Conservation (phyloP, 30 jellyfish, hydroid and myxozoan species). For the Aurelia aurita complex sp. Pacific region DNA sequence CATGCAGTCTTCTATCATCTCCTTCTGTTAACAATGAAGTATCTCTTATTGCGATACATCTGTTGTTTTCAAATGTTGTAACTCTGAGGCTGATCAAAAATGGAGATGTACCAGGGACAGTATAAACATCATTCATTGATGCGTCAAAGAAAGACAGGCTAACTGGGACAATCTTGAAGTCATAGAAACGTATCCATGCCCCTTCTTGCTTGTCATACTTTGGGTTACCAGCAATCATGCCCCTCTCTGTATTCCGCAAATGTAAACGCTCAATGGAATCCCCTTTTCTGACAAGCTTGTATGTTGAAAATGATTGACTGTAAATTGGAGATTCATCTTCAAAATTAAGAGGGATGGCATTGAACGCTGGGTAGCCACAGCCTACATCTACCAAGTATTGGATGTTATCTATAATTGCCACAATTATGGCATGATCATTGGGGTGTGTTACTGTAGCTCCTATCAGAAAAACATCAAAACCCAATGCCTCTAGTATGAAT, state of each 20-base stretch:
- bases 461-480: neutral
- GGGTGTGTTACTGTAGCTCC: neutral
- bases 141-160: slow-evolving; percentile 5
- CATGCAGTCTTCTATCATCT: neutral
- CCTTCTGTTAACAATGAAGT: neutral
- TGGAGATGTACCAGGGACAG: slow-evolving; percentile 13
- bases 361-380: slow-evolving; percentile 20
- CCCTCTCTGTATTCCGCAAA: no score
- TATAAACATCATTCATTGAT: neutral
- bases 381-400: slow-evolving; percentile 13
- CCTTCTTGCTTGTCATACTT: no score
- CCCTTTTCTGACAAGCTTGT: neutral
- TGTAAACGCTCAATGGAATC: slow-evolving; percentile 8
- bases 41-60: neutral
- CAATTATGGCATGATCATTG: neutral
- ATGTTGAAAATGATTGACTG: neutral
- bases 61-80: neutral
- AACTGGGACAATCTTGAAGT: slow-evolving; percentile 7
- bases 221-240: no score
- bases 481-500: neutral
- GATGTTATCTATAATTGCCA: neutral
- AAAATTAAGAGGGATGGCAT: slow-evolving; percentile 17
- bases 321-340: slow-evolving; percentile 8
- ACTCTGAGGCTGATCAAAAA: slow-evolving; percentile 11
- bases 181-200: neutral